phyloP scores from a whole-genome alignment of 2,113 vertebrate genomes.

The Notarius quadriscutis region DNA sequence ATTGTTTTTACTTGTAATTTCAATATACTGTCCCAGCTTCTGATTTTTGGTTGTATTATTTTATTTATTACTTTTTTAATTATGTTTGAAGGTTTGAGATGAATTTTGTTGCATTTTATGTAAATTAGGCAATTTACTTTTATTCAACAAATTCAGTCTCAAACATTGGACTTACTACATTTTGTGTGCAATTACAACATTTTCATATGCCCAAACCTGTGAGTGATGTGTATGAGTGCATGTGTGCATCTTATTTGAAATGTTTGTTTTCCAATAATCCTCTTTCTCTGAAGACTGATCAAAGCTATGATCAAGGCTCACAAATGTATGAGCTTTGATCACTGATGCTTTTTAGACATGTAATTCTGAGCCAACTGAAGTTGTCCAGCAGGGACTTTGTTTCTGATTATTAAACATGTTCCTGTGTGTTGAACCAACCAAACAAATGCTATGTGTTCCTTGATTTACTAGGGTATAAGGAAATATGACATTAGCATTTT shows the following conservation, averaged over 20 bases:
- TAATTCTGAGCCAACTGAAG: constrained; percentile 4
- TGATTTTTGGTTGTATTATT: neutral
- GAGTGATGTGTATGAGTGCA: neutral
- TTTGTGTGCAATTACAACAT: neutral
- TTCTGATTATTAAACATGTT: constrained; percentile 5
- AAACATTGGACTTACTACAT: neutral
- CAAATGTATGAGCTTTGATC: constrained; percentile 16
- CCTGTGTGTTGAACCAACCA: neutral
- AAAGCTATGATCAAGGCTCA: constrained; percentile 22
- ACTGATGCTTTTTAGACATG: neutral
- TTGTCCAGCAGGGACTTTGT: constrained; percentile 6
- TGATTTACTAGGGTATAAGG: neutral
- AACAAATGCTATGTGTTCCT: constrained; percentile 5
- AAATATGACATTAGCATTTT: constrained; percentile 25
- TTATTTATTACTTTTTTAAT: neutral
- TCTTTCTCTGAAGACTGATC: constrained; percentile 9
- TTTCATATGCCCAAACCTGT: neutral
- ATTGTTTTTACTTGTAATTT: too few species aligned
- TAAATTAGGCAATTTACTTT: too few species aligned
- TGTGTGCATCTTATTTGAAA: constrained; percentile 7
- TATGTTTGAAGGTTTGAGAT: too few species aligned
- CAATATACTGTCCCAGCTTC: too few species aligned
- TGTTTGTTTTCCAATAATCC: neutral
- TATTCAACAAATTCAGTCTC: neutral
- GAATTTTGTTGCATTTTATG: too few species aligned